Conservation (phyloP, 2,113 vertebrate species). For the Misgurnus mizolepis region DNA sequence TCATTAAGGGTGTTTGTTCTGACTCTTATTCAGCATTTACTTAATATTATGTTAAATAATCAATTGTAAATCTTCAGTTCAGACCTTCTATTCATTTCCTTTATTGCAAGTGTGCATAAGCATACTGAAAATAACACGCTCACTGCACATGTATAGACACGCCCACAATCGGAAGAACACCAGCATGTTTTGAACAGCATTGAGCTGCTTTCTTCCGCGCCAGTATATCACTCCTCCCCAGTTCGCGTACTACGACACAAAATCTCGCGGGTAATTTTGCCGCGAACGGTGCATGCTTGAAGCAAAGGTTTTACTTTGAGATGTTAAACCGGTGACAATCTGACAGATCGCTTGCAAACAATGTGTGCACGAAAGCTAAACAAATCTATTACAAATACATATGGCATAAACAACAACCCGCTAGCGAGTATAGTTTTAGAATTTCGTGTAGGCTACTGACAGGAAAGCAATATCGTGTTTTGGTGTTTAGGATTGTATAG, state of each 20-base stretch:
- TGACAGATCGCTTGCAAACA: not conserved
- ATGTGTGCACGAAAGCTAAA: not conserved
- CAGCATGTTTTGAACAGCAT: no score
- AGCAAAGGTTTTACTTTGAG: conserved; percentile 3
- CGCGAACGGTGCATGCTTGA: conserved; percentile 62
- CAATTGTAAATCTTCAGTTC: no score
- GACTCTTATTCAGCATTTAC: no score
- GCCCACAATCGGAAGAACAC: no score
- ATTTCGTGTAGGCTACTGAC: not conserved
- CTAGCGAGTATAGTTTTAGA: not conserved
- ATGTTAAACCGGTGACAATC: not conserved
- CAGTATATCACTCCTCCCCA: conserved; percentile 42
- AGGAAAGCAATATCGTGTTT: not conserved
- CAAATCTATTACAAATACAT: not conserved
- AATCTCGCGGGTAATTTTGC: conserved; percentile 72
- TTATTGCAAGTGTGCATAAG: no score
- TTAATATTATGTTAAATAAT: no score
- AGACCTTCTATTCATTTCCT: no score
- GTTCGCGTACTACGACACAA: conserved; percentile 54
- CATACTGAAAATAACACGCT: no score
- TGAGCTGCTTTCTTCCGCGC: not conserved
- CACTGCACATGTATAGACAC: no score
- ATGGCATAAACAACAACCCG: not conserved
- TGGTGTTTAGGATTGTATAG: not conserved
- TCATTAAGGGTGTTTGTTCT: no score